phyloP scores from a whole-genome alignment of 2,797 vertebrate genomes.

The Apodemus agrarius region DNA sequence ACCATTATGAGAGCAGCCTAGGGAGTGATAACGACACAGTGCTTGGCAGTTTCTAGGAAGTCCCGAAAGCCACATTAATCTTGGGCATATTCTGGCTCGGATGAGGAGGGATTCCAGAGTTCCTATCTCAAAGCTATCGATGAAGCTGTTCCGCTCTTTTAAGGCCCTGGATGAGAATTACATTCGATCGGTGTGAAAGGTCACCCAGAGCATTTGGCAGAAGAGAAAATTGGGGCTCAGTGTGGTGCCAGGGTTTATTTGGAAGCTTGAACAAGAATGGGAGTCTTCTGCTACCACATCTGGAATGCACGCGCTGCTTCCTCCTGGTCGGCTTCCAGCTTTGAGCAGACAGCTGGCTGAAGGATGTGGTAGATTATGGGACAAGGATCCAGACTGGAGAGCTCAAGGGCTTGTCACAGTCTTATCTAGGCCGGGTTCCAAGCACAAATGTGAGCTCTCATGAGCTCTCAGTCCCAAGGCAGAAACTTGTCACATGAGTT shows the following conservation, averaged over 20 bases:
- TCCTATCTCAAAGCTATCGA: slow-evolving; percentile 28
- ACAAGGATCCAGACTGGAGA: slow-evolving; percentile 77
- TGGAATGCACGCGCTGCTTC: slow-evolving; percentile 30
- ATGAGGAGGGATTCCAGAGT: slow-evolving; percentile 3
- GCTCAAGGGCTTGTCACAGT: slow-evolving; percentile 75
- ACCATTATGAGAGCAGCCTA: background rate
- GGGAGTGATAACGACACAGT: background rate
- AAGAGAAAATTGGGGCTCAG: slow-evolving; percentile 49
- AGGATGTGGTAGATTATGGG: slow-evolving; percentile 72
- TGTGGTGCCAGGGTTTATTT: slow-evolving; percentile 41
- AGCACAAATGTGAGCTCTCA: slow-evolving; percentile 73
- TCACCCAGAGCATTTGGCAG: slow-evolving; percentile 49
- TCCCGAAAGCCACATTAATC: slow-evolving; percentile 33
- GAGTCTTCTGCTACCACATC: slow-evolving; percentile 40
- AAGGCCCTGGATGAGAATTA: slow-evolving; percentile 14
- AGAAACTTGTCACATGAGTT: slow-evolving; percentile 57
- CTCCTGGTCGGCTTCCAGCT: slow-evolving; percentile 70
- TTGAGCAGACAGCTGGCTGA: slow-evolving; percentile 74
- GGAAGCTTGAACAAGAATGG: slow-evolving; percentile 58
- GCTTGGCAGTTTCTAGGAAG: background rate
- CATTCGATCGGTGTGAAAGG: slow-evolving; percentile 43
- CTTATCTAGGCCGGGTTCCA: slow-evolving; percentile 75
- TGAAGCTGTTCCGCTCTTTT: slow-evolving; percentile 32
- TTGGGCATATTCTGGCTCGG: background rate
- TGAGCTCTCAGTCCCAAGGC: slow-evolving; percentile 64